Evolutionary conservation across 2,888 invertebrate genomes (phyloP).

Genomic region (Laothoe populi): DNA sequence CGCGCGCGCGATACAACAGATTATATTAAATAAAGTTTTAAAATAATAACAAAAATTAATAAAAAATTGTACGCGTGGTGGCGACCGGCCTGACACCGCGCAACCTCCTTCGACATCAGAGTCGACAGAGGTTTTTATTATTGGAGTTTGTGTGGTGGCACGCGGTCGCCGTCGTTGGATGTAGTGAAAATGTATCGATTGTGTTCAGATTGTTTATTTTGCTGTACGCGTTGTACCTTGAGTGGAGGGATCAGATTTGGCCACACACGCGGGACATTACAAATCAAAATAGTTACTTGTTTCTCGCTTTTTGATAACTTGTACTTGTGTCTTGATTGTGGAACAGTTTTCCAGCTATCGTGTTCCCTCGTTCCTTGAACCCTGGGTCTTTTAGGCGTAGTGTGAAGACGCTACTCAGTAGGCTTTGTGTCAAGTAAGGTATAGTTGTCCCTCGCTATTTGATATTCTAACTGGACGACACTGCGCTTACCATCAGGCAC

Average conservation of each 20-base stretch:
- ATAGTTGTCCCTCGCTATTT: no score
- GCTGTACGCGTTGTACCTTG: slow-evolving; percentile 70
- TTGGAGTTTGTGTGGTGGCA: slow-evolving; percentile 54
- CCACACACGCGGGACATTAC: slow-evolving; percentile 22
- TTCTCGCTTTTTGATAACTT: no score
- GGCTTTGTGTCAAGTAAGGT: no score
- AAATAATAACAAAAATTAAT: slow-evolving; percentile 80
- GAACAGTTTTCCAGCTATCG: no score
- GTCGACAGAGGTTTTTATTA: slow-evolving; percentile 62
- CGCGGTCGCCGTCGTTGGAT: slow-evolving; percentile 60
- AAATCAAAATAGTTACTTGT: neutral
- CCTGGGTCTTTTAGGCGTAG: no score
- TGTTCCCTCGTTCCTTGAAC: no score
- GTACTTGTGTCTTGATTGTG: no score
- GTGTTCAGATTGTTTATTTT: slow-evolving; percentile 70
- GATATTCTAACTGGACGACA: no score
- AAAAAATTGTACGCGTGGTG: slow-evolving; percentile 78
- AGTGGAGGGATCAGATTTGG: slow-evolving; percentile 51
- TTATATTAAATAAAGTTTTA: slow-evolving; percentile 83
- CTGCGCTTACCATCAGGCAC: no score
- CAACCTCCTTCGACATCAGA: slow-evolving; percentile 13
- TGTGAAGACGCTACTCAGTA: no score
- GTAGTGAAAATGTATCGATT: slow-evolving; percentile 79
- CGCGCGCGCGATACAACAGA: slow-evolving; percentile 78
- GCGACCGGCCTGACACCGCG: slow-evolving; percentile 48